phyloP scores from a whole-genome alignment of 2,797 vertebrate species.

The Cynopterus sphinx region DNA sequence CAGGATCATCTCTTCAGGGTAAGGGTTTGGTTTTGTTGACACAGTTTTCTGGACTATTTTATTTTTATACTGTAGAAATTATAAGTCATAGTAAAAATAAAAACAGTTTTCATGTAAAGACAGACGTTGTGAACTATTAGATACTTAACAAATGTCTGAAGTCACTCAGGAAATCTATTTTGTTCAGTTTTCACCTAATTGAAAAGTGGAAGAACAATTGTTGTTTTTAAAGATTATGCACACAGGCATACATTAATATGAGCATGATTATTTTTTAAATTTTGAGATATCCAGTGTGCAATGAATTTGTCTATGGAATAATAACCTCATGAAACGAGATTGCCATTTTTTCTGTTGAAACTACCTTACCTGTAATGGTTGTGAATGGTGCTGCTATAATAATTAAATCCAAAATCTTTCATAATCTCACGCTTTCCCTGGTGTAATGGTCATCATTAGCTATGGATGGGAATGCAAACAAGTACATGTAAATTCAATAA shows the following conservation, averaged over 20 bases:
- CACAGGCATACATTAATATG: background rate
- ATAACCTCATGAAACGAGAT: conserved; percentile 75
- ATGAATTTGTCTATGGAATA: conserved; percentile 73
- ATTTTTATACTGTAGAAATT: background rate
- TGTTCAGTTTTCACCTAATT: conserved; percentile 62
- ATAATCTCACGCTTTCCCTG: conserved; percentile 79
- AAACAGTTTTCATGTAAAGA: background rate
- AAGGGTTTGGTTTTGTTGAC: background rate
- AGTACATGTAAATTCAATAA: conserved; percentile 82
- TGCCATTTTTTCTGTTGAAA: conserved; percentile 77
- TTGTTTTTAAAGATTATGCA: background rate
- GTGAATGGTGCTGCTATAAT: conserved; percentile 78
- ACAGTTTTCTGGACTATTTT: background rate
- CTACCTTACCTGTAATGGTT: conserved; percentile 49
- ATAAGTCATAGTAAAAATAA: background rate
- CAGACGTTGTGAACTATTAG: background rate
- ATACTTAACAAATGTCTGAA: background rate
- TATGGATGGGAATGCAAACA: conserved; percentile 84
- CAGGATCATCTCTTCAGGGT: background rate
- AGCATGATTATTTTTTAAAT: background rate
- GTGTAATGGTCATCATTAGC: conserved; percentile 82
- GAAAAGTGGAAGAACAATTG: background rate
- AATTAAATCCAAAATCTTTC: conserved; percentile 83
- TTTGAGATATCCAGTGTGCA: conserved; percentile 36
- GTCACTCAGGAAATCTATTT: conserved; percentile 20